Evolutionary conservation across 2,113 vertebrate genomes (phyloP), one percentile per base, ranked within the genome.

Genomic region (Regulus satrapa): DNA sequence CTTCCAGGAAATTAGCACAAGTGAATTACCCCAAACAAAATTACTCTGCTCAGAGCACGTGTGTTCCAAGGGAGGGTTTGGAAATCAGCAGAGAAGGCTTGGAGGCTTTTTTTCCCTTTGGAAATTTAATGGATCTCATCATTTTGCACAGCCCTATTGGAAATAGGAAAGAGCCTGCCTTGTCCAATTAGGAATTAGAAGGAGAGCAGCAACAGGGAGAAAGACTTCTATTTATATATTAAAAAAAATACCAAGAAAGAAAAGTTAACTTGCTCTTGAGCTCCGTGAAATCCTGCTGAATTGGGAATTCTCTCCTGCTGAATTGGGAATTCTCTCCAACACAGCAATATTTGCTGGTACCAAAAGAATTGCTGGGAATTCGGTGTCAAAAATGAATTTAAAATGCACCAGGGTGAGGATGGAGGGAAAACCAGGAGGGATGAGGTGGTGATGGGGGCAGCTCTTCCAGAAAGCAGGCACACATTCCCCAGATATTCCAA

Each of bases 141-240:
- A 91, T 94, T 95, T 94, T 67, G 68, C 24, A 55, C 63, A 77
- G 72, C 76, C 68, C 75, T 77, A 16, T 52, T 94, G 91, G 89
- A 88, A 94, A 83, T 85, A 80, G 94, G 91, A 95, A 96, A 92
- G 88, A 77, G 88, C 88, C 91, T 92, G 94, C 95, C 95, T 58
- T 1, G 8, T 95, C 64, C 94, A 92, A 94, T 96, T 95, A 94
- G 63, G 86, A 90, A 97, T 93, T 96, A 97, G 79, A 45, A 66
- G 82, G 40, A 88, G 95, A 95, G 88, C 68, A 86, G 91, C 79
- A 86, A 29, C 92, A 95, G 95, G 92, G 91, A 92, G 59, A 90
- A 77, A 74, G 59, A 43, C 34, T 94, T 66, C 59, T 83, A 9
- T 82, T 89, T 18, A 2, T 34, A 36, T 52, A 31, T 31, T 19